phyloP scores from a whole-genome alignment of 2,113 vertebrate species.

The Benitochromis conjunctus region DNA sequence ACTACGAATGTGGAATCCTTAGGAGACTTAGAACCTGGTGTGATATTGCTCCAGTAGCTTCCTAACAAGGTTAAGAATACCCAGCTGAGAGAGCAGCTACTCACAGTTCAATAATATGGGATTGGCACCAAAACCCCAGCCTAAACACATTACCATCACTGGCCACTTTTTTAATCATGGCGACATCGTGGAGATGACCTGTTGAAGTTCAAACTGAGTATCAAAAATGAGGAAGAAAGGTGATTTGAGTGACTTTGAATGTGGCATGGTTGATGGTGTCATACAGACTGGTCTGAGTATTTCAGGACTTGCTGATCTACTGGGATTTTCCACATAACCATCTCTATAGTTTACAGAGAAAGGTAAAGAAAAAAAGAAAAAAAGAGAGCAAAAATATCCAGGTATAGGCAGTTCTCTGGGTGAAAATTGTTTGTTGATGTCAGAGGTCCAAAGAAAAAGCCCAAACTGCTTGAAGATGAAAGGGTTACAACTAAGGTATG shows the following conservation, averaged over 20 bases:
- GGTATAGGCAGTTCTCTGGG: not conserved
- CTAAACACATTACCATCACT: not conserved
- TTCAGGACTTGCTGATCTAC: not conserved
- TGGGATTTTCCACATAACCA: not conserved
- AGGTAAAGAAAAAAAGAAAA: accelerated
- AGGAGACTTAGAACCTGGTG: not conserved
- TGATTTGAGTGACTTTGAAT: not conserved
- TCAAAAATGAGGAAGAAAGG: not conserved
- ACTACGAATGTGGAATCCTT: not conserved
- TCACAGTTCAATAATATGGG: not conserved
- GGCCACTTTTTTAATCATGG: not conserved
- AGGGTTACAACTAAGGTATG: not conserved
- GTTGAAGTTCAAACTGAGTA: not conserved
- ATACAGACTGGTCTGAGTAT: not conserved
- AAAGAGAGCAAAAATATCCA: not conserved
- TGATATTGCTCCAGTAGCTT: not conserved
- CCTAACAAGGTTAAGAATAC: not conserved
- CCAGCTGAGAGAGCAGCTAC: not conserved
- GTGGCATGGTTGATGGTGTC: not conserved
- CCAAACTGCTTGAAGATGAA: not conserved
- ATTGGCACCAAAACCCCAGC: not conserved
- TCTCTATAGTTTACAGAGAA: not conserved
- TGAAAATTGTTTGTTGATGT: not conserved
- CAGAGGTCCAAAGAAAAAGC: not conserved
- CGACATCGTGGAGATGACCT: not conserved